Conservation (phyloP, 92 coral and sea anemone genomes). For the Bergia puertoricense region DNA sequence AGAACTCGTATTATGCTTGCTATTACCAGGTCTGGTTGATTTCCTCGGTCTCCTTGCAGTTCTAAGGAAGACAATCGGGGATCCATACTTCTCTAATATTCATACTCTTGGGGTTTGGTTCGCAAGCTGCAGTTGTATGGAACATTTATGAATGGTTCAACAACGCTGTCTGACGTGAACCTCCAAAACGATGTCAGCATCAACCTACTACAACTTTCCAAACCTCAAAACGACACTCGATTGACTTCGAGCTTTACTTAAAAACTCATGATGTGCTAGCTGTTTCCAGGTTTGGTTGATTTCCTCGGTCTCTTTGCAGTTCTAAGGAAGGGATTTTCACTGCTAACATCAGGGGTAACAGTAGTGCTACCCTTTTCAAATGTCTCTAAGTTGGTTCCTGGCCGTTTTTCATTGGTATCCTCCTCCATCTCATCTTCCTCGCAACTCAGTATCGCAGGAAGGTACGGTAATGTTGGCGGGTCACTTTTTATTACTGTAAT, state of each 20-base stretch:
- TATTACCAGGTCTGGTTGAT: slow-evolving; percentile 32
- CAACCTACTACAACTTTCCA: too few species aligned
- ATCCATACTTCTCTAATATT: too few species aligned
- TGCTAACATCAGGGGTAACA: slow-evolving; percentile 2
- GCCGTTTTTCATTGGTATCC: slow-evolving; percentile 14
- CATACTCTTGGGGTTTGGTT: too few species aligned
- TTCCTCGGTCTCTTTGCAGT: slow-evolving; percentile 57
- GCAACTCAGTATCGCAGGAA: slow-evolving; percentile 36
- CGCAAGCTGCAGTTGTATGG: too few species aligned
- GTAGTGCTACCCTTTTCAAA: slow-evolving; percentile 22
- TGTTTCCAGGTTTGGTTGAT: slow-evolving; percentile 34
- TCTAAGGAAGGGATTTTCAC: slow-evolving; percentile 35
- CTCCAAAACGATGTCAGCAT: too few species aligned
- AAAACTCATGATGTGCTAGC: slow-evolving; percentile 6
- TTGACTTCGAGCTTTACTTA: background rate
- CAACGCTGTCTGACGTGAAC: too few species aligned
- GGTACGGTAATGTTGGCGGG: slow-evolving; percentile 28
- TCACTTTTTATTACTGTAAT: slow-evolving; percentile 36
- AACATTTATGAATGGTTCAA: too few species aligned
- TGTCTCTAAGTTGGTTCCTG: background rate
- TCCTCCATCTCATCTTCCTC: slow-evolving; percentile 38
- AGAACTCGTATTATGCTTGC: background rate
- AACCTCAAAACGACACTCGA: background rate
- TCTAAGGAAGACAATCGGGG: background rate
- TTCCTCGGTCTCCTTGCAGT: slow-evolving; percentile 56